Percentiles rank a stretch among this genome's conserved stretches.
These are phyloP conservation scores for Melospiza melodia DNA, from an alignment of 2,113 vertebrate genomes.

Conservation along the genomic window DNA sequence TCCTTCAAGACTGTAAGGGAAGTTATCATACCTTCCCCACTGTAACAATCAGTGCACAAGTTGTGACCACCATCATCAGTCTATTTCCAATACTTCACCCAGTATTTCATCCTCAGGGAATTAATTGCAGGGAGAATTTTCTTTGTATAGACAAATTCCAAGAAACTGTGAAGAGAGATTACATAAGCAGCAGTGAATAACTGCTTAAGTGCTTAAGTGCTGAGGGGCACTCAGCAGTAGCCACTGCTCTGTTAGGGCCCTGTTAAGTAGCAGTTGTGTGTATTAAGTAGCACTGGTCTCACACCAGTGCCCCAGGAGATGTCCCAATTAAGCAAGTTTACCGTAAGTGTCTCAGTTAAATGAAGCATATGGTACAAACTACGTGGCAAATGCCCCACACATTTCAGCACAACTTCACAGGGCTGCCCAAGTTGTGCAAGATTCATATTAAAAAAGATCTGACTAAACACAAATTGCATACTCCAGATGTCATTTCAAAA, in stretches of 20 bases:
- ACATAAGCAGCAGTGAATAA: not conserved
- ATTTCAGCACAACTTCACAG: not conserved
- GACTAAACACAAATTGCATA: not conserved
- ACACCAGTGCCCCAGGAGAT: not conserved
- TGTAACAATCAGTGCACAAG: not conserved
- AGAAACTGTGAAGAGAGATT: not conserved
- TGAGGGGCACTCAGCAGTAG: not conserved
- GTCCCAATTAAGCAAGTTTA: not conserved
- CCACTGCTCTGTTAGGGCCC: not conserved
- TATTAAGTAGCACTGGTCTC: not conserved
- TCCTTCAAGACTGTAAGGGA: conserved; percentile 17
- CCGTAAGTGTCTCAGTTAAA: not conserved
- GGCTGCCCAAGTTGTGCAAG: not conserved
- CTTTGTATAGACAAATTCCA: not conserved
- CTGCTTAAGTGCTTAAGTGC: no score
- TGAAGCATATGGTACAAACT: accelerated
- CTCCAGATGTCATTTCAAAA: not conserved
- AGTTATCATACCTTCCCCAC: not conserved
- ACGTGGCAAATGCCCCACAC: not conserved
- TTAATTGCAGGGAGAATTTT: not conserved
- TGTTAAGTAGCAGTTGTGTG: not conserved
- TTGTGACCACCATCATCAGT: not conserved
- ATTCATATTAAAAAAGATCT: not conserved
- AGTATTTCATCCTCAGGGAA: not conserved
- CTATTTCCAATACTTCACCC: not conserved